phyloP scores from a whole-genome alignment of 1,140 invertebrate species.

The Ips typographus region DNA sequence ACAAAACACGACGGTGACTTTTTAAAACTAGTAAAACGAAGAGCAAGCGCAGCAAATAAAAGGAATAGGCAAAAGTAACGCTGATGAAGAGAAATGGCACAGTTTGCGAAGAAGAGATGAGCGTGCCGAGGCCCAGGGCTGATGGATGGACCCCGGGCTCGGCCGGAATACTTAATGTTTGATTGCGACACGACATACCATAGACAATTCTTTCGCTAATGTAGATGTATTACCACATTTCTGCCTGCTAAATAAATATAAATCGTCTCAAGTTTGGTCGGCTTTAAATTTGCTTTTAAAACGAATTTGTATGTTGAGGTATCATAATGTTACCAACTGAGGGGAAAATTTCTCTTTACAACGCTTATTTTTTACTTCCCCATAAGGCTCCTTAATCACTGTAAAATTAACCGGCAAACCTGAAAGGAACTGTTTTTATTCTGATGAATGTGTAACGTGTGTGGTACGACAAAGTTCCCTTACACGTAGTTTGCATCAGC shows the following conservation, averaged over 20 bases:
- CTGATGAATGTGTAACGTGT: too few relatives aligned
- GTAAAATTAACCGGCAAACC: too few relatives aligned
- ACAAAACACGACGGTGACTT: neutral
- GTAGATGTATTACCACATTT: slow-evolving; percentile 38
- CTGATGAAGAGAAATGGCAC: slow-evolving; percentile 48
- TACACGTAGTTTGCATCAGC: neutral
- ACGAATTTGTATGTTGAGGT: neutral
- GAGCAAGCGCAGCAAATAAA: slow-evolving; percentile 44
- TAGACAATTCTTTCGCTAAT: slow-evolving; percentile 46
- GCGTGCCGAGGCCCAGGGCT: slow-evolving; percentile 29
- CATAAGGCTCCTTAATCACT: too few relatives aligned
- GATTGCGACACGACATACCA: slow-evolving; percentile 47
- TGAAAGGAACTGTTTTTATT: too few relatives aligned
- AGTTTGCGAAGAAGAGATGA: slow-evolving; percentile 36
- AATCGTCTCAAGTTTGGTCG: slow-evolving; percentile 25
- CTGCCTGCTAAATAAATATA: slow-evolving; percentile 38
- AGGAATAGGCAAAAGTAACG: slow-evolving; percentile 41
- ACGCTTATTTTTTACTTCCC: too few relatives aligned
- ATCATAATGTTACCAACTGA: too few relatives aligned
- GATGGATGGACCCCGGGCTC: slow-evolving; percentile 43
- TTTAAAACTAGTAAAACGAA: slow-evolving; percentile 37
- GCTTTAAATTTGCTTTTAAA: slow-evolving; percentile 3
- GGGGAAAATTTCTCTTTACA: too few relatives aligned
- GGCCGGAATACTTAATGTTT: slow-evolving; percentile 47
- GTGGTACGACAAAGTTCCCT: too few relatives aligned